A percentile compares a stretch with the other conserved stretches of the same genome.
Conservation (phyloP, 2,888 invertebrate species). For the Mimumesa dahlbomi region DNA sequence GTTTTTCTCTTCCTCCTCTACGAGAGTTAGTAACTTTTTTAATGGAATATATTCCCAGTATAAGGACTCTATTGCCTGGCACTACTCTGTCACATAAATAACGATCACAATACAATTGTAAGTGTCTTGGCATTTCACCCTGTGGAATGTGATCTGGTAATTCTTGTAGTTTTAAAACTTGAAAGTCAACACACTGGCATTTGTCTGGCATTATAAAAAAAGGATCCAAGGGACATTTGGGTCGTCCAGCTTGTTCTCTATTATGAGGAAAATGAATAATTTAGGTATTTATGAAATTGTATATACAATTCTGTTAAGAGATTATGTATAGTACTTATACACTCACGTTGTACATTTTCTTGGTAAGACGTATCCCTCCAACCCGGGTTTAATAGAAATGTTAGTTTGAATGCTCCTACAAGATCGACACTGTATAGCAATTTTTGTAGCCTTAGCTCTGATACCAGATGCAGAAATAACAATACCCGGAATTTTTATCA, state of each 20-base stretch:
- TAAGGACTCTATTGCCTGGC: conserved; percentile 96
- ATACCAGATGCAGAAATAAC: conserved; percentile 96
- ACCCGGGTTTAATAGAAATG: conserved; percentile 94
- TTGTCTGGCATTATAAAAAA: conserved; percentile 99
- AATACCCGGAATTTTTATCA: conserved; percentile 98
- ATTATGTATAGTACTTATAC: conserved; percentile 17
- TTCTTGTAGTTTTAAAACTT: conserved; percentile 98
- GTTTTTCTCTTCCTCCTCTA: conserved; percentile 87
- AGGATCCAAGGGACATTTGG: conserved; percentile 97
- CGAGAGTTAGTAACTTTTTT: conserved; percentile 89
- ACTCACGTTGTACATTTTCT: conserved; percentile 95
- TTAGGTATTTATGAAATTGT: no score
- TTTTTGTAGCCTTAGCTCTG: conserved; percentile 96
- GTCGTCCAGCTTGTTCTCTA: conserved; percentile 95
- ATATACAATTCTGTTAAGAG: no score
- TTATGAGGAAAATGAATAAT: conserved; percentile 12
- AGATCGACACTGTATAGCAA: conserved; percentile 97
- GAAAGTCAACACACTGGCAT: conserved; percentile 98
- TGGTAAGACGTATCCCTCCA: conserved; percentile 97
- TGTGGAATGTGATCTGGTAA: conserved; percentile 96
- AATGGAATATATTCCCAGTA: conserved; percentile 98
- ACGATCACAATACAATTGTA: conserved; percentile 96
- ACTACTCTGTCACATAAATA: conserved; percentile 96
- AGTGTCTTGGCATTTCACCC: conserved; percentile 98
- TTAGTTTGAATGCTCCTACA: conserved; percentile 95